Conservation (phyloP, 1,140 invertebrate species). For the Archivesica marissinica region DNA sequence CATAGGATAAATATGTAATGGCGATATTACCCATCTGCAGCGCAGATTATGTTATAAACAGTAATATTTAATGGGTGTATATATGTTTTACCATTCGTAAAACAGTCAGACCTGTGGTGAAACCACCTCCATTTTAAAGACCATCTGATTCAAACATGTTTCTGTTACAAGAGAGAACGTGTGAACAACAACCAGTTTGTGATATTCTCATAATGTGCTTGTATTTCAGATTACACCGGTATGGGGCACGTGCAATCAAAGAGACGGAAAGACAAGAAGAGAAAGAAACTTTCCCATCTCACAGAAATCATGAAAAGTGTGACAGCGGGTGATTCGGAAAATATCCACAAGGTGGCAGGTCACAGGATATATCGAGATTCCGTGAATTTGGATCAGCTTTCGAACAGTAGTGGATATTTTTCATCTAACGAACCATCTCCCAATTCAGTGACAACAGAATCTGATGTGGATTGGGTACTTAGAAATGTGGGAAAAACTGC, state of each 20-base stretch:
- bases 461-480: slow-evolving; percentile 18
- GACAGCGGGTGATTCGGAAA: slow-evolving; percentile 15
- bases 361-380: slow-evolving; percentile 48
- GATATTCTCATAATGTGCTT: background rate
- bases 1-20: too few relatives aligned
- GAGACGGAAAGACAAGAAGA: slow-evolving; percentile 41
- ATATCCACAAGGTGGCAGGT: slow-evolving; percentile 59
- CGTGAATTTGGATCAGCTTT: slow-evolving; percentile 47
- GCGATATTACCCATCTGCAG: too few relatives aligned
- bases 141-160: background rate
- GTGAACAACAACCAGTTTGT: background rate
- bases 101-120: too few relatives aligned
- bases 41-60: too few relatives aligned
- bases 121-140: background rate
- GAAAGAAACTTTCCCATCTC: slow-evolving; percentile 44
- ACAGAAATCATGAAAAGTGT: slow-evolving; percentile 42
- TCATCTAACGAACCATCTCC: slow-evolving; percentile 52
- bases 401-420: slow-evolving; percentile 60
- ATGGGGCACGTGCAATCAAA: slow-evolving; percentile 65
- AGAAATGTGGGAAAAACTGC: background rate
- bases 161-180: background rate
- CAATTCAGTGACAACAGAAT: slow-evolving; percentile 13
- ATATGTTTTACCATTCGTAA: too few relatives aligned
- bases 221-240: slow-evolving; percentile 4
- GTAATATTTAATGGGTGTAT: too few relatives aligned